Evolutionary conservation across 2,797 vertebrate species (phyloP), one percentile per base, ranked within the genome.

Genomic region (Apogon talboti): DNA sequence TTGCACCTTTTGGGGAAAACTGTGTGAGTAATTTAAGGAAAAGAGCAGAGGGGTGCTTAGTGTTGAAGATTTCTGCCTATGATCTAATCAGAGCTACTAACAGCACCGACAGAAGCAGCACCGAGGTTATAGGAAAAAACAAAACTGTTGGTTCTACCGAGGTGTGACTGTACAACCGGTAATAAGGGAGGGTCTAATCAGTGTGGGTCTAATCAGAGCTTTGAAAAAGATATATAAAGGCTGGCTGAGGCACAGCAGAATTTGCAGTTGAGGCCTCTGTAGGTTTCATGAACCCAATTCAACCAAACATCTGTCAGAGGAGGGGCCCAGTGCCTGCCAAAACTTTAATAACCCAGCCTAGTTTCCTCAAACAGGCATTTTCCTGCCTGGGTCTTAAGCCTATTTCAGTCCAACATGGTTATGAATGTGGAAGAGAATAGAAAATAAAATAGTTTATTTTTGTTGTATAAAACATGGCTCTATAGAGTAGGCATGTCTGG

Each of bases 1-100:
- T 56, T 16, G 43, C 61, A 66, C 62, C 12, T 48, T 74, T 74
- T 60, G 19, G 55, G 10, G 40, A 42, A 50, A 75, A 76, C 64
- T n/a, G n/a, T 69, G 71, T 54, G 60, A 62, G 66, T 74, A 74
- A 79, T 78, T 65, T 53, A 30, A 76, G 57, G 66, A 61, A 59
- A 75, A 71, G 48, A 79, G 35, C 49, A 46, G 62, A 43, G 18
- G 16, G 41, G 52, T 24, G 33, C 33, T 67, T 46, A 67, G 58
- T 19, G 53, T 53, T 60, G 55, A 50, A 66, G 47, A 44, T 16
- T 47, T 58, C 44, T 50, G 45, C 38, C 52, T 41, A 15, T 37
- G 51, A 74, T 61, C 48, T 68, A 71, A 74, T 75, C 60, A 48
- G 13, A 63, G 71, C 50, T 8, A 38, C 10, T 48, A 24, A 41